Percentiles rank a stretch among this genome's conserved stretches.
Evolutionary conservation across 2,888 invertebrate species (phyloP).

Genomic region (Cantharis rustica): DNA sequence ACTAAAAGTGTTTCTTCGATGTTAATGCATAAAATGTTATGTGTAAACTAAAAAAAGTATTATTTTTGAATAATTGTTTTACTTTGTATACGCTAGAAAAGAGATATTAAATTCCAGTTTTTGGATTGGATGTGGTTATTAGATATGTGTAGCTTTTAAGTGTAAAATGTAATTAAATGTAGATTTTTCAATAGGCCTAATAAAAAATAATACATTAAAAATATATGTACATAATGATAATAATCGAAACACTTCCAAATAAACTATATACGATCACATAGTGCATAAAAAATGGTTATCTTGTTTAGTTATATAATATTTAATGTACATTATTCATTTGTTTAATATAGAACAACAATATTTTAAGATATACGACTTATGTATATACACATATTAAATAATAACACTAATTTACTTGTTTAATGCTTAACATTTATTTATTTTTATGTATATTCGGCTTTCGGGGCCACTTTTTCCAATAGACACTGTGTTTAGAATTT

Average conservation of each 20-base stretch:
- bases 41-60: not conserved
- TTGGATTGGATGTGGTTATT: conserved; percentile 34
- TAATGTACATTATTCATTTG: not conserved
- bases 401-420: conserved; percentile 17
- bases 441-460: not conserved
- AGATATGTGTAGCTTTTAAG: conserved; percentile 24
- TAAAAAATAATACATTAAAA: conserved; percentile 2
- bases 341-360: conserved; percentile 16
- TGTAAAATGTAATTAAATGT: conserved; percentile 33
- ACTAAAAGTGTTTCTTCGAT: not conserved
- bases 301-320: not conserved
- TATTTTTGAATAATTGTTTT: not conserved
- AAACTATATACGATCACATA: conserved; percentile 15
- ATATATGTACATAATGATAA: conserved; percentile 16
- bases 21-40: not conserved
- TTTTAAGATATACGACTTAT: conserved; percentile 22
- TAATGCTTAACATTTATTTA: not conserved
- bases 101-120: conserved; percentile 12
- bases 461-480: not conserved
- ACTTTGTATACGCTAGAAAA: not conserved
- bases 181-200: conserved; percentile 36
- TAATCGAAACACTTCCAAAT: conserved; percentile 38
- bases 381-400: conserved; percentile 27
- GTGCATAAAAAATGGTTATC: conserved; percentile 3
- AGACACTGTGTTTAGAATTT: not conserved